These are phyloP conservation scores for Dipodomys merriami DNA, from an alignment of 2,113 vertebrate species.

Conservation along the genomic window DNA sequence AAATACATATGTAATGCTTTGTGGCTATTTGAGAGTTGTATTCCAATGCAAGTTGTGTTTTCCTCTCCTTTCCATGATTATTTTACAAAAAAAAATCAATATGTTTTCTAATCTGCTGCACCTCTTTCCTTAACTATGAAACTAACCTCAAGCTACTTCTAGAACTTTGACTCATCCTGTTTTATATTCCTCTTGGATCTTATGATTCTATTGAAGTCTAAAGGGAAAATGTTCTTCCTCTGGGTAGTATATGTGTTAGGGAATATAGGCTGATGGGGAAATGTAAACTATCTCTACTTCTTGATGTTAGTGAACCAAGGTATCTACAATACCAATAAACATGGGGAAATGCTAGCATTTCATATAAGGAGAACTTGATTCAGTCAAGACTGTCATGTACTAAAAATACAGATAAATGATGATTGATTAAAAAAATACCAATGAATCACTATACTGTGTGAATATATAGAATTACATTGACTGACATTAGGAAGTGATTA, in stretches of 20 bases:
- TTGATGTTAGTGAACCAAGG: neutral
- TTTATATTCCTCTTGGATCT: neutral
- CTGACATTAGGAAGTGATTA: slow-evolving; percentile 6
- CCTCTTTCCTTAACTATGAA: slow-evolving; percentile 27
- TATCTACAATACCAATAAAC: neutral
- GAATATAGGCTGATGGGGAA: neutral
- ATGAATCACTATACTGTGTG: neutral
- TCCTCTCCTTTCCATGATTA: neutral
- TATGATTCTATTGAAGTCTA: neutral
- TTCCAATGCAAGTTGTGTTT: slow-evolving; percentile 8
- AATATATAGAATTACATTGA: neutral
- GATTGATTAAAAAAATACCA: neutral
- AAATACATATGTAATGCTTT: neutral
- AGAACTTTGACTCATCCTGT: slow-evolving; percentile 26
- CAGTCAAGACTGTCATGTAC: neutral
- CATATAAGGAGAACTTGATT: neutral
- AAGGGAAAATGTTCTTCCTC: neutral
- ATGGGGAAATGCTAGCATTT: neutral
- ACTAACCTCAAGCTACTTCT: neutral
- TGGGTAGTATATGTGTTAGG: neutral
- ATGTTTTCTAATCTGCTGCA: neutral
- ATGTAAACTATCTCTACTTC: neutral
- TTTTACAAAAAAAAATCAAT: slow-evolving; percentile 19
- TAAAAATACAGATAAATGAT: slow-evolving; percentile 21
- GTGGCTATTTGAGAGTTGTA: slow-evolving; percentile 15